phyloP scores from a whole-genome alignment of 2,888 invertebrate species.

The Julus scanicus region DNA sequence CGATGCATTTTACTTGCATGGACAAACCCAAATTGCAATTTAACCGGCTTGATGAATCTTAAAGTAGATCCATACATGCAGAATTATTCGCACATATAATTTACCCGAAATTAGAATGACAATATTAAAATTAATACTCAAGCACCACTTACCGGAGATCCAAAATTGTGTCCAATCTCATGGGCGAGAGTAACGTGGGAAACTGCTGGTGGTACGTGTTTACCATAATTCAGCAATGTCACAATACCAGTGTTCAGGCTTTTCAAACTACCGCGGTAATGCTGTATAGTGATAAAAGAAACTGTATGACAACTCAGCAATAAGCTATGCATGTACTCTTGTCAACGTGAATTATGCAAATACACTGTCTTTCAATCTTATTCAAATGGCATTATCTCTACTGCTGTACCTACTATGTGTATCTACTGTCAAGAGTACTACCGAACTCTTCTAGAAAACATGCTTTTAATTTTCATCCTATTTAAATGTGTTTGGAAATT shows the following conservation, averaged over 20 bases:
- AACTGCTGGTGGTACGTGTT: constrained; percentile 97
- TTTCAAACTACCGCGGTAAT: constrained; percentile 91
- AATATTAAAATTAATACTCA: neutral
- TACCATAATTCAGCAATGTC: constrained; percentile 96
- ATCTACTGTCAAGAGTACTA: too few species aligned
- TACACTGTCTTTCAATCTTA: neutral
- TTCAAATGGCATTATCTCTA: neutral
- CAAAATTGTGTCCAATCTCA: constrained; percentile 99
- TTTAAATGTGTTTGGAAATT: constrained; percentile 73
- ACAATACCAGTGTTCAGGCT: constrained; percentile 98
- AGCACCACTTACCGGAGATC: constrained; percentile 82
- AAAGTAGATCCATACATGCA: neutral
- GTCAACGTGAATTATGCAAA: too few species aligned
- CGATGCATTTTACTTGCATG: neutral
- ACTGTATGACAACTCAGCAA: too few species aligned
- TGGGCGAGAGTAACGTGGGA: constrained; percentile 98
- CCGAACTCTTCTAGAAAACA: constrained; percentile 66
- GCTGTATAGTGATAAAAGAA: constrained; percentile 71
- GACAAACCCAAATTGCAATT: neutral
- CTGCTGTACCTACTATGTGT: neutral
- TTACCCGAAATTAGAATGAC: too few species aligned
- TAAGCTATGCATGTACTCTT: too few species aligned
- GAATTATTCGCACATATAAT: neutral
- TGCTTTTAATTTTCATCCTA: constrained; percentile 93
- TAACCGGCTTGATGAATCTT: neutral